Evolutionary conservation across 2,888 invertebrate species (phyloP), one percentile per base, ranked within the genome.

Genomic region (Embidobia sp.): DNA sequence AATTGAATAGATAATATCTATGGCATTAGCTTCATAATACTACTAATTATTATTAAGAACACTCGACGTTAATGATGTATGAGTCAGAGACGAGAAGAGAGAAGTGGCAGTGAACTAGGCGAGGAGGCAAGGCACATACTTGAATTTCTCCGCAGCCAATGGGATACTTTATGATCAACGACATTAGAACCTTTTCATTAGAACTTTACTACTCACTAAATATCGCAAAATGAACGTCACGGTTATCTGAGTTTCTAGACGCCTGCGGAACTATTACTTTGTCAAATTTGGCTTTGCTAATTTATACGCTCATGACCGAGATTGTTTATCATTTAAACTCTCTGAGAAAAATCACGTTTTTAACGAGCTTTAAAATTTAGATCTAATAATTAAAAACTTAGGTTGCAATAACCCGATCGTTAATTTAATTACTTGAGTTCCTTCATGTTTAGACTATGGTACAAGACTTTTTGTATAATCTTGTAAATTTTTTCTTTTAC

Each of bases 131-230:
- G 15, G 64, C 51, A 66, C 64, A 57, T 31, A 16, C 37, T 61
- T 10, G 46, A 77, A 77, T 74, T 69, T 69, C 53, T 48, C 37
- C 35, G 16, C 49, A 48, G 59, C 77, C 77, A 74, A 78, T 78
- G 35, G 40, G 59, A 59, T 42, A 53, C 48, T 78, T 78, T 78
- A 78, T 64, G 77, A 74, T 66, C 69, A 63, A 69, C 55, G 78
- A 79, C 77, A 79, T 79, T 80, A 80, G 80, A 78, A 80, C 83
- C 79, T 80, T 84, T 85, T 85, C 84, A 85, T 85, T 84, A 85
- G 80, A 81, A 78, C 80, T 85, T 85, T 85, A 85, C 81, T 85
- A 81, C 80, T 82, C 64, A 82, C 85, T 85, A 85, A 85, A 85
- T 85, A 83, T 84, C 81, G 61, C 73, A 81, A 78, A 79, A 80